Base-by-base conservation (phyloP, 2,797 vertebrate genomes). In the Alosa sapidissima region DNA sequence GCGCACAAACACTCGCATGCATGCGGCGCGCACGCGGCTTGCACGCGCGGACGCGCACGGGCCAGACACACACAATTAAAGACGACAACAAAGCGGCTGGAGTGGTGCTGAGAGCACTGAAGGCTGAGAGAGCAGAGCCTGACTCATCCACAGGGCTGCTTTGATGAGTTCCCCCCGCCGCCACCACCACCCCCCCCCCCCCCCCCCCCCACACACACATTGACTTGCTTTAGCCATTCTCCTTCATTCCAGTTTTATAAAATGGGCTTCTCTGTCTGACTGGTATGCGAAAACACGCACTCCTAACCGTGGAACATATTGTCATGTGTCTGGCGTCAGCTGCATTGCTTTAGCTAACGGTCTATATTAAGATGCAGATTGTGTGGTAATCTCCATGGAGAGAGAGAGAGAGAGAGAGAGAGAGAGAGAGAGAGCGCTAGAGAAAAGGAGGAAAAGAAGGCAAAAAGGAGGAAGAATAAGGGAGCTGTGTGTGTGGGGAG, bases 41-140 rank as follows among this genome's bases (percentile, higher is more conserved):
- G 19, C 16, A 58, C 2, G 1, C n/a, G n/a, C n/a, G n/a, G n/a
- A n/a, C 55, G 4, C 16, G 19, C 65, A 33, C 33, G 28, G 62
- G 65, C 65, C 65, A 36, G 28, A 72, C 9, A 75, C 68, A 75
- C 13, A 14, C 33, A 75, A 41, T 75, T 45, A 75, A 45, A 14
- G 33, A 75, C 28, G 11, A 75, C 68, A 45, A 41, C 68, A 75
- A 16, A 75, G 68, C 68, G 45, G 36, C 68, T 75, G 68, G 68
- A 75, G 28, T 41, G 33, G 62, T 28, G 8, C n/a, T 9, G 28
- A 68, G 62, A 68, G 62, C 62, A 72, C 8, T 72, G 65, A 11
- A 65, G 62, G 62, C 62, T 8, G 62, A 0, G 24, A 68, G 55
- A 58, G 21, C 55, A 62, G 60, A 21, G 60, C 60, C 41, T 41